Evolutionary conservation across 2,797 vertebrate species (phyloP).

Genomic region (Crax fasciolata): DNA sequence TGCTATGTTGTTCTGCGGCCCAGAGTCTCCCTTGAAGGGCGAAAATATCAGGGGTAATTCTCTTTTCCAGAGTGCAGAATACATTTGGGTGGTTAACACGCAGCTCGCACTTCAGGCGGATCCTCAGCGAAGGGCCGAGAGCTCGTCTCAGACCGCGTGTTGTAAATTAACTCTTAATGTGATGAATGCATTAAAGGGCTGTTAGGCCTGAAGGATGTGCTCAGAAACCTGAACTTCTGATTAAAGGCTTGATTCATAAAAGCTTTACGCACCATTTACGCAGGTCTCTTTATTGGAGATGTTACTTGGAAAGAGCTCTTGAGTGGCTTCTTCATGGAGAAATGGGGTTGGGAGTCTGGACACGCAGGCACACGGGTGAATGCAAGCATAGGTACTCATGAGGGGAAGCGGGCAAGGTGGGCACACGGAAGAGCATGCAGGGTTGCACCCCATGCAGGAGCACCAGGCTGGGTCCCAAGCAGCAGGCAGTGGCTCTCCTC

Average conservation of each 20-base stretch:
- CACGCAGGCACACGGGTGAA: neutral
- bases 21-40: slow-evolving; percentile 72
- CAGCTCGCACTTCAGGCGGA: slow-evolving; percentile 67
- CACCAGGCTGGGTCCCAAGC: no score
- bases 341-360: neutral
- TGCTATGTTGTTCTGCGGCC: slow-evolving; percentile 42
- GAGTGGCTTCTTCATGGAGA: slow-evolving; percentile 13
- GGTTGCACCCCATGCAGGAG: neutral
- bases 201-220: slow-evolving; percentile 67
- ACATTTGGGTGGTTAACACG: slow-evolving; percentile 73
- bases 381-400: neutral
- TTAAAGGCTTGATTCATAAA: slow-evolving; percentile 75
- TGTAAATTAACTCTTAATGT: slow-evolving; percentile 80
- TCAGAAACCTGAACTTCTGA: slow-evolving; percentile 53
- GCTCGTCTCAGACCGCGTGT: slow-evolving; percentile 43
- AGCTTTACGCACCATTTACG: slow-evolving; percentile 43
- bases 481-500: fast-evolving
- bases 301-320: slow-evolving; percentile 55
- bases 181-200: slow-evolving; percentile 70
- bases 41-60: slow-evolving; percentile 54
- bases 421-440: neutral
- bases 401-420: neutral
- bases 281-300: slow-evolving; percentile 59
- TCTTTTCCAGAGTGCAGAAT: slow-evolving; percentile 64
- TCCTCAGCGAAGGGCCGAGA: slow-evolving; percentile 48